Conservation (phyloP, 2,113 vertebrate species). For the Lamprotornis superbus region DNA sequence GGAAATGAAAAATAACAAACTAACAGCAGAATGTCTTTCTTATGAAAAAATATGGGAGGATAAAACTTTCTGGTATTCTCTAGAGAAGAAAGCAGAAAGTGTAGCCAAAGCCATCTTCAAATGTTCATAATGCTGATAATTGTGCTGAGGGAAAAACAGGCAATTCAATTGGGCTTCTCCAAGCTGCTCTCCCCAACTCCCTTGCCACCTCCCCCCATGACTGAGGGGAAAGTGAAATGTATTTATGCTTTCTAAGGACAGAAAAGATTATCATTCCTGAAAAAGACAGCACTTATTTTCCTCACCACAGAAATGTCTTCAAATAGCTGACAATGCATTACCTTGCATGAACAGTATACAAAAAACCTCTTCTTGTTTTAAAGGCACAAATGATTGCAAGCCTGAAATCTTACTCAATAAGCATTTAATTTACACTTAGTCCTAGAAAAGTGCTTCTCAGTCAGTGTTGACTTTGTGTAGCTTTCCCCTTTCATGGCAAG, state of each 20-base stretch:
- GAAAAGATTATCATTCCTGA: background rate
- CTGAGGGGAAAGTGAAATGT: background rate
- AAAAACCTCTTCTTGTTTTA: background rate
- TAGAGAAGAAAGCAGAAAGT: background rate
- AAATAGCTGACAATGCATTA: background rate
- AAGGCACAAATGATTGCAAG: background rate
- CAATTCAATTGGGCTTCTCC: background rate
- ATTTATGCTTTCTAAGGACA: background rate
- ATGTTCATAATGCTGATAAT: background rate
- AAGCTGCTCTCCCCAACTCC: background rate
- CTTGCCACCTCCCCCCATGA: background rate
- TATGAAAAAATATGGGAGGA: background rate
- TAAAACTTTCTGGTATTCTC: background rate
- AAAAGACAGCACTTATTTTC: background rate
- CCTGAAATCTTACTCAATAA: background rate
- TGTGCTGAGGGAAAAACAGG: background rate
- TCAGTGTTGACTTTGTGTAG: background rate
- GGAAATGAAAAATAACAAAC: background rate
- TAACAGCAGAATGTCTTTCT: background rate
- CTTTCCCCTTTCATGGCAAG: background rate
- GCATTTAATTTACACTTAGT: background rate
- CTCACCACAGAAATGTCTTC: background rate
- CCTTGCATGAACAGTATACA: background rate
- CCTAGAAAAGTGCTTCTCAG: background rate
- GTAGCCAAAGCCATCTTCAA: background rate